These are phyloP conservation scores for Halichoerus grypus DNA, from an alignment of 2,113 vertebrate species.

Conservation along the genomic window DNA sequence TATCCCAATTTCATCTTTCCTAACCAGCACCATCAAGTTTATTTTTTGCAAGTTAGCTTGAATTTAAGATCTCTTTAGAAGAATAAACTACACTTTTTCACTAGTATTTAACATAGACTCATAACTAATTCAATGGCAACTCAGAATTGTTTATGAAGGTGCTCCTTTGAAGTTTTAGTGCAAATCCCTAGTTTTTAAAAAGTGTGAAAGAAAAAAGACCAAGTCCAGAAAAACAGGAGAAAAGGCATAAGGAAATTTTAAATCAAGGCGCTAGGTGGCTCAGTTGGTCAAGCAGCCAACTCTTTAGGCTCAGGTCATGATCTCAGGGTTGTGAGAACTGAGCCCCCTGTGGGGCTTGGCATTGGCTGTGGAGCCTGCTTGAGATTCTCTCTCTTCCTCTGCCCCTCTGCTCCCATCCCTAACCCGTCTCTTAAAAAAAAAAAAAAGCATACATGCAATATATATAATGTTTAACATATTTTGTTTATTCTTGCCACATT, in stretches of 20 bases:
- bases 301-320: not conserved
- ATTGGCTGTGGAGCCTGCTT: not conserved
- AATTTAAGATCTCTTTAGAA: not conserved
- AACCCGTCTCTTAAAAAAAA: not conserved
- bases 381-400: not conserved
- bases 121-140: not conserved
- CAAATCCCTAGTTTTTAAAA: slow-evolving; percentile 14
- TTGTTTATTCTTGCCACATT: slow-evolving; percentile 15
- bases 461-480: not conserved
- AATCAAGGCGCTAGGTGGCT: not conserved
- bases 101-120: not conserved
- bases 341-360: not conserved
- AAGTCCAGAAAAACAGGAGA: not conserved
- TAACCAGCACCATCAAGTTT: not conserved
- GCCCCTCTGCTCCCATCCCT: not conserved
- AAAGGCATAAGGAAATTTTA: not conserved
- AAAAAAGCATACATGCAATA: not conserved
- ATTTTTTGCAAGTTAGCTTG: not conserved
- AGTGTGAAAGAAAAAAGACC: slow-evolving; percentile 1
- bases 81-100: not conserved
- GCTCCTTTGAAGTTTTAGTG: not conserved
- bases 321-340: not conserved
- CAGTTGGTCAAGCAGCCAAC: no score
- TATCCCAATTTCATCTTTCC: slow-evolving; percentile 24
- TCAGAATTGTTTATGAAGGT: not conserved